Percentiles rank a stretch among this genome's conserved stretches.
These are phyloP conservation scores for Gracilinanus agilis DNA, from an alignment of 2,113 vertebrate genomes.

Conservation along the genomic window DNA sequence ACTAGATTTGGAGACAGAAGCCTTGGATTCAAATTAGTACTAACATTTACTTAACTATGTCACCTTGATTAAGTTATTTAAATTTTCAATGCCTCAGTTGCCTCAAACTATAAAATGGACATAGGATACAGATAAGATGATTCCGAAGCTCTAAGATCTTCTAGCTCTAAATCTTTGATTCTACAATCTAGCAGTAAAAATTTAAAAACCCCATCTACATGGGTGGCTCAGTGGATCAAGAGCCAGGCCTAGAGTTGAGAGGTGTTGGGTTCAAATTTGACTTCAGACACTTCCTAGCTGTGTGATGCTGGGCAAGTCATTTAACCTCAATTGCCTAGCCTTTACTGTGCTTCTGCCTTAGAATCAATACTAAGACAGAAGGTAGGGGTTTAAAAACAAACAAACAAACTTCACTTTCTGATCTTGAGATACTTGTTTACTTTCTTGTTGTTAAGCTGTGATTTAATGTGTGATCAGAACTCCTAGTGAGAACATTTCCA, in stretches of 20 bases:
- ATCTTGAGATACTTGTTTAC: neutral
- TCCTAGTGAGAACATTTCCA: neutral
- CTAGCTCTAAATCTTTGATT: neutral
- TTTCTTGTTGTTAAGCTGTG: neutral
- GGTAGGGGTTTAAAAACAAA: no score
- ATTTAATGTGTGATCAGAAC: neutral
- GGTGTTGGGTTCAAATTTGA: no score
- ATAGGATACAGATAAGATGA: neutral
- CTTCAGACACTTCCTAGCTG: no score
- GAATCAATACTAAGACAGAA: no score
- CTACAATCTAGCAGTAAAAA: neutral
- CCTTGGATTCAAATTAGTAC: neutral
- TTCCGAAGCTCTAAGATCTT: neutral
- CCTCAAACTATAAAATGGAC: neutral
- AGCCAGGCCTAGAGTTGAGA: no score
- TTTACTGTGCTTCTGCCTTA: no score
- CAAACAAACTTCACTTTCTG: neutral
- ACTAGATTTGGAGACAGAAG: neutral
- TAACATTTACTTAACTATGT: neutral
- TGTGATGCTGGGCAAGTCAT: no score
- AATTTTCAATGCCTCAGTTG: neutral
- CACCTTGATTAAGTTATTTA: neutral
- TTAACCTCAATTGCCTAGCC: no score
- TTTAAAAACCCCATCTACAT: neutral
- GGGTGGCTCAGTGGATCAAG: no score